Conservation (phyloP, 1,140 invertebrate genomes). For the Neotoxoptera formosana region DNA sequence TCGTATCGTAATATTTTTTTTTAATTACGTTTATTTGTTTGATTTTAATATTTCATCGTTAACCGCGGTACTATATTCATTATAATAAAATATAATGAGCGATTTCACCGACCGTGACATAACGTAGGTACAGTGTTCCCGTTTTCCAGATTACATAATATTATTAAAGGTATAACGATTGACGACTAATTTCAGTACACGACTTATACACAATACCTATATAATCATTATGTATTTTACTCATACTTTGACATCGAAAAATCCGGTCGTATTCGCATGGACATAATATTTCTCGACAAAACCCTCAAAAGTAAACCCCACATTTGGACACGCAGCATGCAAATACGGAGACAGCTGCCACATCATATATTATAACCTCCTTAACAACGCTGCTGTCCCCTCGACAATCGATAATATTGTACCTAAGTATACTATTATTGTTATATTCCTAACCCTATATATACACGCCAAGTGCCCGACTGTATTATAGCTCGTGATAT, state of each 20-base stretch:
- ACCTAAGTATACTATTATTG: too few species aligned
- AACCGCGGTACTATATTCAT: not conserved
- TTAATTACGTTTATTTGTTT: not conserved
- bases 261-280: not conserved
- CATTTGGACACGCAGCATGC: not conserved
- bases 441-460: too few species aligned
- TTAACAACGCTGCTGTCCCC: not conserved
- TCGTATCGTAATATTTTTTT: too few species aligned
- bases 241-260: not conserved
- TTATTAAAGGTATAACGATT: too few species aligned
- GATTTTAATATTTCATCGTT: not conserved
- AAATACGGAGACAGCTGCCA: not conserved
- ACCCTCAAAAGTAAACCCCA: not conserved
- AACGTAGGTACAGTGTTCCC: not conserved
- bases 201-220: not conserved
- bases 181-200: not conserved
- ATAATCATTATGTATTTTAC: not conserved
- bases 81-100: not conserved
- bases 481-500: not conserved
- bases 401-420: not conserved
- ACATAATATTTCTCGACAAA: not conserved
- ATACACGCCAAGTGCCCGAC: not conserved
- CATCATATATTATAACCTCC: not conserved
- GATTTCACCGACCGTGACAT: not conserved
- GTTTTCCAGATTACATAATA: not conserved